These are phyloP conservation scores for Eciton burchellii DNA, from an alignment of 1,140 invertebrate species.

Conservation along the genomic window DNA sequence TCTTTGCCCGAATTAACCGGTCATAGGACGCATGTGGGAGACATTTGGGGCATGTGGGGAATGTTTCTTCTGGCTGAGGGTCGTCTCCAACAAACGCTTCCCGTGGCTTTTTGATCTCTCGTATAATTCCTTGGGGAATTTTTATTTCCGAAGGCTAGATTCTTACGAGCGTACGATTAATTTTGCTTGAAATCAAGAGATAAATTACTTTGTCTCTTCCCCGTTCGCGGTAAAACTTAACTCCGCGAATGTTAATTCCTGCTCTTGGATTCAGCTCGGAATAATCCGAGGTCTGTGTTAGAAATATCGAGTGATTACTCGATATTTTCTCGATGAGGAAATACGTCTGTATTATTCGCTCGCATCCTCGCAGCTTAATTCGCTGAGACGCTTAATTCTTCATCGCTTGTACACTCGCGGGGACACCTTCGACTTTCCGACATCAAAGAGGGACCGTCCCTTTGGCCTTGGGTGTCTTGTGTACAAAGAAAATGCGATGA, in stretches of 20 bases:
- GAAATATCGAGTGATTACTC: neutral
- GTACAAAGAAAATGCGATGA: slow-evolving; percentile 4
- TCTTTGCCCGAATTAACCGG: neutral
- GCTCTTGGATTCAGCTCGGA: no score
- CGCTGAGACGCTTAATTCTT: slow-evolving; percentile 7
- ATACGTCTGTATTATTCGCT: neutral
- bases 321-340: neutral
- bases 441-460: slow-evolving; percentile 1
- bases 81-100: neutral
- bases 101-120: neutral
- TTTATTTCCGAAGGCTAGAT: no score
- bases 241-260: neutral
- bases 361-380: neutral
- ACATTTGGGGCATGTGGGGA: no score
- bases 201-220: no score
- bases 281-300: no score
- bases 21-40: no score
- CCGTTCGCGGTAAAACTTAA: neutral
- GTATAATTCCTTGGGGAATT: no score
- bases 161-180: no score
- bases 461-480: slow-evolving; percentile 10
- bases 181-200: no score
- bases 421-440: neutral
- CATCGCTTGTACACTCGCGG: neutral
- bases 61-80: no score